Base-by-base conservation (phyloP, 2,888 invertebrate species). In the Eudemis profundana region DNA sequence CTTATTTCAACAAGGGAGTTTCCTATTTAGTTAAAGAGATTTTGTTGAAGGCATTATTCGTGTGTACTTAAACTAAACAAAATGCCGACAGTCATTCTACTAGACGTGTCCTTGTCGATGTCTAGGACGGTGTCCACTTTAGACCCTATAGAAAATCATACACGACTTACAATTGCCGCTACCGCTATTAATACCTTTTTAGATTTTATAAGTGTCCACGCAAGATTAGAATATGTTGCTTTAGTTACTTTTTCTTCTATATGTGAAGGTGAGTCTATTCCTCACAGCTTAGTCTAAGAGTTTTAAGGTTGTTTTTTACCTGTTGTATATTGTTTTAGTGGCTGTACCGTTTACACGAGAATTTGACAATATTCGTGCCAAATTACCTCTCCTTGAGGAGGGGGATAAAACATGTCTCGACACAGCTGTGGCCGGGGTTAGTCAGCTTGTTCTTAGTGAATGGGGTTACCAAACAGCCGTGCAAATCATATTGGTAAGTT, bases 381-480 rank as follows among this genome's bases (percentile, higher is more conserved):
- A 96, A 72, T 86, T 98, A 1, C 94, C 94, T 68, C 95, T 94
- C 67, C 89, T 98, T 5, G 97, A 97, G 69, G 96, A 97, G 75
- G 96, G 95, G 76, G 98, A 98, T 80, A 97, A 97, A 84, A 97
- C 98, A 0, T 96, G 96, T 77, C 93, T 98, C 66, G 96, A 97
- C 78, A 93, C 94, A 4, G 96, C 96, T 51, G 89, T 98, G 2
- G 94, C 95, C 75, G 97, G 96, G 17, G 95, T 97, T 0, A 96
- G 95, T 77, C 95, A 95, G 75, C 91, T 97, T 56, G 94, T 98
- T 36, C 93, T 96, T 36, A 95, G 95, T 60, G 97, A 98, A 82
- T 99, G 98, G 98, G 98, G 98, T 4, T 95, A 95, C 68, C 95
- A 96, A 71, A 96, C 96, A 53, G 95, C 96, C 7, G 96, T 97